Base-by-base conservation (phyloP, 2,888 invertebrate genomes). In the Nineta flava region DNA sequence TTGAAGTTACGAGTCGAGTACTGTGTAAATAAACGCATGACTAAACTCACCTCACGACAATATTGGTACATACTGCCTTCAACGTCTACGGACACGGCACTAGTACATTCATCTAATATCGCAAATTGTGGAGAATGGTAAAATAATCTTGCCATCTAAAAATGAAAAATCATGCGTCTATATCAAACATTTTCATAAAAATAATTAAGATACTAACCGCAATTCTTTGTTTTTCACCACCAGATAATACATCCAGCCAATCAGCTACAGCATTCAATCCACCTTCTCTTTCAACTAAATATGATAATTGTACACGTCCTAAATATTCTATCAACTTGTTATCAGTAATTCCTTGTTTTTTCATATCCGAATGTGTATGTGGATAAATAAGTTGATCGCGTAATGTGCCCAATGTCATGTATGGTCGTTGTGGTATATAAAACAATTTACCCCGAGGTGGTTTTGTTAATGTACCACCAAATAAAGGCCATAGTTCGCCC, bases 91-190 rank as follows among this genome's bases (percentile, higher is more conserved):
- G 94, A 95, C 1, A 99, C 97, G 0, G 97, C 97, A 65, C 93
- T 94, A 1, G 99, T 99, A 64, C 99, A 99, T 67, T 99, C 99
- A 62, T 99, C 99, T 57, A 99, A 71, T 60, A 99, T 97, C 10
- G 99, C 99, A 71, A 97, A 99, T 70, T 96, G 95, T 0, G 99
- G 99, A 63, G 81, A 81, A 68, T 97, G 95, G 71, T 97, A 97
- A 71, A 97, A 95, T 54, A 97, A 72, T 13, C 96, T 77, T 12
- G 96, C 93, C 96, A 97, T 97, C 75, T 87, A 61, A 57, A 53
- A 53, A 45, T 31, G 51, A 46, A 40, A 51, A 38, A 9, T 15
- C 7, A 32, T 10, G 26, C 6, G 13, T 5, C 42, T n/a, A 15
- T 12, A 32, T 15, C 9, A 43, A 19, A 21, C 12, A 45, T n/a